These are phyloP conservation scores for Manacus vitellinus DNA, from an alignment of 2,113 vertebrate species.

Conservation along the genomic window DNA sequence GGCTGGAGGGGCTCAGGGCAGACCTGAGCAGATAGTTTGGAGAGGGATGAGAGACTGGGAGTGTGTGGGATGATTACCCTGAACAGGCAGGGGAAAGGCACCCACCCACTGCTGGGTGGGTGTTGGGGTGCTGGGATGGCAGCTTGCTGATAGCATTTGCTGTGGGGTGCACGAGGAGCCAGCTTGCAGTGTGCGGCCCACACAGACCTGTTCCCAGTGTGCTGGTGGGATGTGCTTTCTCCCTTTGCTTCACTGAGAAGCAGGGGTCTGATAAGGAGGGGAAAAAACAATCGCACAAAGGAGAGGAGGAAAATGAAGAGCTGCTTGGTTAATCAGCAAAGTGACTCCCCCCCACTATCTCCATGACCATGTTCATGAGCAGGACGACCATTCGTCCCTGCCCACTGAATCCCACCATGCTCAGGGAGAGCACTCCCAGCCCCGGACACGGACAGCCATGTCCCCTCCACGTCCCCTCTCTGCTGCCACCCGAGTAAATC, in stretches of 20 bases:
- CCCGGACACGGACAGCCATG: rapidly evolving
- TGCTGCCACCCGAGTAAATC: background rate
- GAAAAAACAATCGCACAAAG: background rate
- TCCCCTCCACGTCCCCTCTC: rapidly evolving
- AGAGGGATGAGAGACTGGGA: rapidly evolving
- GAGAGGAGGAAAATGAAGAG: background rate
- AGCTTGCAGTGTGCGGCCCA: rapidly evolving
- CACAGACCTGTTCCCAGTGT: rapidly evolving
- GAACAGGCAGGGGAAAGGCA: rapidly evolving
- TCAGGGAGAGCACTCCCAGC: background rate
- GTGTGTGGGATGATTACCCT: rapidly evolving
- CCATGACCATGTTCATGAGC: background rate
- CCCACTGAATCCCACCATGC: rapidly evolving
- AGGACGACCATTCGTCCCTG: rapidly evolving
- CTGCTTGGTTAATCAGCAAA: background rate
- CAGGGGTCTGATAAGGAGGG: background rate
- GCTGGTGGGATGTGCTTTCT: background rate
- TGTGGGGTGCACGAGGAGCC: background rate
- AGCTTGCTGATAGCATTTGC: background rate
- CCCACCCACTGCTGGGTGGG: background rate
- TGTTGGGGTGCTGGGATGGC: background rate
- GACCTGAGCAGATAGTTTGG: rapidly evolving
- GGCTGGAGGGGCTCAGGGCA: background rate
- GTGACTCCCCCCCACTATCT: rapidly evolving
- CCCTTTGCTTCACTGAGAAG: background rate